Evolutionary conservation across 2,888 invertebrate species (phyloP), one percentile per base, ranked within the genome.

Genomic region (Meganola albula): DNA sequence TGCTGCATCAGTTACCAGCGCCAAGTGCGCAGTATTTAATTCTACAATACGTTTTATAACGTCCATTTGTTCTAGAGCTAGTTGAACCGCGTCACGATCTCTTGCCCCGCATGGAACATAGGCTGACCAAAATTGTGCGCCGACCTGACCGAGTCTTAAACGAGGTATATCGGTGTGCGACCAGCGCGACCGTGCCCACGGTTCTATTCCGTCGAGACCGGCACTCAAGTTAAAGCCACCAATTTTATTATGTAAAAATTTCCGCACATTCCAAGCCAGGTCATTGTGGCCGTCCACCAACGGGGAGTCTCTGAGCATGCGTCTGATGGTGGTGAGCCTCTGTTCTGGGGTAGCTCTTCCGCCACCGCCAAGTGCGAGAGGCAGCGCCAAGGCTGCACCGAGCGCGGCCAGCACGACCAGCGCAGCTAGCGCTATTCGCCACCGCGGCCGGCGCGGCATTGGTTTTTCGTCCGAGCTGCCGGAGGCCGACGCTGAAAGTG

Each of bases 151-250:
- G 54, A 91, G 89, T 58, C 91, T 89, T 57, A 96, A 87, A 62
- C 96, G 89, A 38, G 94, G 93, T 58, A 97, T 93, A 76, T 97
- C 97, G 12, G 97, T 97, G 73, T 97, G 97, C 58, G 95, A 95
- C 95, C 95, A 96, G 75, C 91, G 91, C 71, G 93, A 93, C 58
- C 90, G 89, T 52, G 93, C 91, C 95, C 95, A 95, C 50, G 95
- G 93, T 62, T 94, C 92, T 51, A 91, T 88, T 37, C 88, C 85
- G 44, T 89, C 89, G 38, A 92, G 80, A 48, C 90, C 88, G 44
- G 87, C 87, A 57, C 90, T 90, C 62, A 92, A 83, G 70, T 92
- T 91, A 50, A 92, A 87, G 43, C 87, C 88, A 40, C 88, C 83
- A 48, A 94, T 87, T 74, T 91, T 91, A 72, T 95, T 96, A 78